Conservation (phyloP, 2,888 invertebrate species). For the Brachyptera risi region DNA sequence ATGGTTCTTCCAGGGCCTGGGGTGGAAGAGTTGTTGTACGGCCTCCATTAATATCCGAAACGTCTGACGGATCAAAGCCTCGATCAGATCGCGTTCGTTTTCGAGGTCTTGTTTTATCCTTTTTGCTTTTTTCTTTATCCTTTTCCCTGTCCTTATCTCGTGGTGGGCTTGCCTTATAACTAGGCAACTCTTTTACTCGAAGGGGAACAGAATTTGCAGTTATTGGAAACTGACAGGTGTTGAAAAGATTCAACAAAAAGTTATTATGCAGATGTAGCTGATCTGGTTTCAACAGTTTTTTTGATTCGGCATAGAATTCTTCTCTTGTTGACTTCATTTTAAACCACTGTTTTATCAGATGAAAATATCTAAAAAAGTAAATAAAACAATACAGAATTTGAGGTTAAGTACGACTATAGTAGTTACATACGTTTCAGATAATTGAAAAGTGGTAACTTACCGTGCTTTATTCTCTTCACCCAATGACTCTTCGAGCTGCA, state of each 20-base stretch:
- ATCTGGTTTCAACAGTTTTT: constrained; percentile 65
- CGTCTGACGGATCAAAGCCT: constrained; percentile 42
- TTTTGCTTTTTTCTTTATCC: constrained; percentile 8
- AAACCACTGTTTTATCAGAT: constrained; percentile 73
- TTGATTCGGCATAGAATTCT: constrained; percentile 76
- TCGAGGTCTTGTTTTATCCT: constrained; percentile 3
- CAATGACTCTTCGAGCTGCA: constrained; percentile 58
- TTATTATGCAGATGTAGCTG: constrained; percentile 81
- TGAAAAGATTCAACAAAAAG: constrained; percentile 73
- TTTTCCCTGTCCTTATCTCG: constrained; percentile 5
- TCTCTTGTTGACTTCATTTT: constrained; percentile 64
- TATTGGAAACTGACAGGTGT: constrained; percentile 55
- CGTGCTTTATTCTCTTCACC: constrained; percentile 58
- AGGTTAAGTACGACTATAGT: not conserved
- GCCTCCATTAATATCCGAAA: constrained; percentile 40
- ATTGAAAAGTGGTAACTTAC: constrained; percentile 42
- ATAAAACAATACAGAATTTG: not conserved
- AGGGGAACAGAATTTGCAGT: not conserved
- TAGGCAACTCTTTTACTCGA: not conserved
- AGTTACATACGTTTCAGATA: constrained; percentile 4
- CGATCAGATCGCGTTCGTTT: constrained; percentile 27
- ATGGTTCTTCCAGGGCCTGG: constrained; percentile 44
- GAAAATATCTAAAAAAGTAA: constrained; percentile 52
- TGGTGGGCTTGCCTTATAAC: not conserved
- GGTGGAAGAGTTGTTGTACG: constrained; percentile 43